Evolutionary conservation across 2,797 vertebrate genomes (phyloP).

Genomic region (Geotrypetes seraphini): DNA sequence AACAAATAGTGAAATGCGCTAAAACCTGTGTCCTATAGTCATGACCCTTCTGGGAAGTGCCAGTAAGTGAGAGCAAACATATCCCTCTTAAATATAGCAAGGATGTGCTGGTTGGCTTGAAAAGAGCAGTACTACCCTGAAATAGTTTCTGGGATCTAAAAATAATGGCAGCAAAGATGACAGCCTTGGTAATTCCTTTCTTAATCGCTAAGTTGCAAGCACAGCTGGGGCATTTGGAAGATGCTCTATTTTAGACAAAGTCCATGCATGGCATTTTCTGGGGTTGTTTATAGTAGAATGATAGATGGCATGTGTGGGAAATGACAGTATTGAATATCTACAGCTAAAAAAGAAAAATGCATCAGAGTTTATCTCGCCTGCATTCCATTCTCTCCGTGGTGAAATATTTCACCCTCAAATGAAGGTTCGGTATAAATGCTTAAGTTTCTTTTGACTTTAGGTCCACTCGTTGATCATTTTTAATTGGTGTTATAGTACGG

Average conservation of each 20-base stretch:
- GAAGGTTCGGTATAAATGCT: not conserved
- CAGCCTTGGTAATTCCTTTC: no score
- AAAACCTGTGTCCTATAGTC: no score
- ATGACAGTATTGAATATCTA: not conserved
- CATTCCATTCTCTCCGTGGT: not conserved
- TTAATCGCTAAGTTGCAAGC: constrained; percentile 21
- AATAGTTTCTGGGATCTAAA: no score
- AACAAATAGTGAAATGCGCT: no score
- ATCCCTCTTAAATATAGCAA: no score
- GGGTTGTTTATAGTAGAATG: not conserved
- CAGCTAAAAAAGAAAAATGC: not conserved
- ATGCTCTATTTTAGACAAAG: not conserved
- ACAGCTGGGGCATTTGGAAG: not conserved
- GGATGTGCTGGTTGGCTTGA: no score
- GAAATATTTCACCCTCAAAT: constrained; percentile 5
- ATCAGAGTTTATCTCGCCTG: not conserved
- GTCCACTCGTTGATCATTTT: not conserved
- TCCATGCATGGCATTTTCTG: not conserved
- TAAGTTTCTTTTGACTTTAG: constrained; percentile 1
- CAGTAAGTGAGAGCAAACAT: no score
- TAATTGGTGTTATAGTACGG: no score
- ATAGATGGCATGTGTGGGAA: not conserved
- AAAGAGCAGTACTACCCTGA: no score
- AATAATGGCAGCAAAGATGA: no score
- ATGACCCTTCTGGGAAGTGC: no score